phyloP scores from a whole-genome alignment of 2,797 vertebrate species.

The Chanos chanos region DNA sequence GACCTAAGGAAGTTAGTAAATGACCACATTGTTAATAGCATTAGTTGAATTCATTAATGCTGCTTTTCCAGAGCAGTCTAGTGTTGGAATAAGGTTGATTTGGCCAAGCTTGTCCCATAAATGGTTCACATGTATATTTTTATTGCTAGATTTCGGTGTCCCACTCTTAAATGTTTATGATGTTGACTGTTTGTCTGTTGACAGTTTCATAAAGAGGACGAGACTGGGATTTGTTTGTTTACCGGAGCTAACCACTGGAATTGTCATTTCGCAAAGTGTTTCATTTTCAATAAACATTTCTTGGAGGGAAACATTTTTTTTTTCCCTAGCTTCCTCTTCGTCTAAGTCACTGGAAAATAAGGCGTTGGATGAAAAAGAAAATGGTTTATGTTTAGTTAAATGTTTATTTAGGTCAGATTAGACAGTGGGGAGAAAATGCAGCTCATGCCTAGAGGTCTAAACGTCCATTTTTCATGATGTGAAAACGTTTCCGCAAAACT shows the following conservation, averaged over 20 bases:
- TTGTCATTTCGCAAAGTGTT: not conserved
- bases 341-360: conserved; percentile 2
- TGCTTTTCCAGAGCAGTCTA: conserved; percentile 24
- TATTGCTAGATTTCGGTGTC: not conserved
- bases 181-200: not conserved
- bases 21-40: conserved; percentile 8
- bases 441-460: no score
- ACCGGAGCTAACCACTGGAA: conserved; percentile 5
- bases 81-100: conserved; percentile 29
- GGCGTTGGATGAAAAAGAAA: no score
- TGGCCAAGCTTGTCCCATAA: not conserved
- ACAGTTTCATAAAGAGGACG: conserved; percentile 1
- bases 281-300: conserved; percentile 15
- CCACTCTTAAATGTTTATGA: conserved; percentile 5
- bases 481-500: no score
- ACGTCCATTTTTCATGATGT: no score
- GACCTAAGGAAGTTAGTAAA: not conserved
- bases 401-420: no score
- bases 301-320: not conserved
- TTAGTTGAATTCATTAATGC: conserved; percentile 3
- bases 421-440: no score
- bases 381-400: no score
- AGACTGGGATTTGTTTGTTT: conserved; percentile 15
- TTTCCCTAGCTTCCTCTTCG: not conserved
- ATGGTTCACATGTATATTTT: conserved; percentile 15